phyloP scores from a whole-genome alignment of 2,797 vertebrate species.

The Sebastolobus altivelis region DNA sequence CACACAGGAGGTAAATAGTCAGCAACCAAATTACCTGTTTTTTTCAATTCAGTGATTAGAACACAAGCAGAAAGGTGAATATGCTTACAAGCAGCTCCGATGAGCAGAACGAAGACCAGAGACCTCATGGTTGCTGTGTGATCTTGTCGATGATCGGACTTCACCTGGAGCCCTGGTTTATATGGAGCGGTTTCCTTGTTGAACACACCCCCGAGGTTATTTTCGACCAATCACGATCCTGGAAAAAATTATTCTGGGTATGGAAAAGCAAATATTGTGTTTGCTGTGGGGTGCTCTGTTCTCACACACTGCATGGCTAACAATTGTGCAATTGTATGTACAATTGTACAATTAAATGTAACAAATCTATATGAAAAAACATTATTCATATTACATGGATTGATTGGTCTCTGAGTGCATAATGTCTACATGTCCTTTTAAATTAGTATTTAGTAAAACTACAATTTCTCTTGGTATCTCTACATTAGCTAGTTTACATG shows the following conservation, averaged over 20 bases:
- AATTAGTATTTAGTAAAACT: background rate
- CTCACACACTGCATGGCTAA: background rate
- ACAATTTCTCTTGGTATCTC: background rate
- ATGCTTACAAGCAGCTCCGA: constrained; percentile 76
- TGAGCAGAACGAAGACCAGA: constrained; percentile 81
- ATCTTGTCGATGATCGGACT: constrained; percentile 33
- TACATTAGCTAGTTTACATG: background rate
- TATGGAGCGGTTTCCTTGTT: background rate
- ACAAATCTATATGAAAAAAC: background rate
- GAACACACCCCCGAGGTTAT: constrained; percentile 2
- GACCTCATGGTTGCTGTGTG: constrained; percentile 70
- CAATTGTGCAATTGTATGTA: no score
- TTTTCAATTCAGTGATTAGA: background rate
- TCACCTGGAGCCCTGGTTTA: background rate
- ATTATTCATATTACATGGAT: background rate
- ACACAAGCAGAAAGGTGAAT: background rate
- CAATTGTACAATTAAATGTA: no score
- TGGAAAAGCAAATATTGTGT: constrained; percentile 14
- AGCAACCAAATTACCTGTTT: background rate
- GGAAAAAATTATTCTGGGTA: background rate
- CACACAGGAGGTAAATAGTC: background rate
- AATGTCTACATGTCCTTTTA: background rate
- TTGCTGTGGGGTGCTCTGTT: background rate
- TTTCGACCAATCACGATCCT: constrained; percentile 30
- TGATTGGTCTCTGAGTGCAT: background rate